Evolutionary conservation across 2,888 invertebrate genomes (phyloP).

Genomic region (Agrenia bidenticulata): DNA sequence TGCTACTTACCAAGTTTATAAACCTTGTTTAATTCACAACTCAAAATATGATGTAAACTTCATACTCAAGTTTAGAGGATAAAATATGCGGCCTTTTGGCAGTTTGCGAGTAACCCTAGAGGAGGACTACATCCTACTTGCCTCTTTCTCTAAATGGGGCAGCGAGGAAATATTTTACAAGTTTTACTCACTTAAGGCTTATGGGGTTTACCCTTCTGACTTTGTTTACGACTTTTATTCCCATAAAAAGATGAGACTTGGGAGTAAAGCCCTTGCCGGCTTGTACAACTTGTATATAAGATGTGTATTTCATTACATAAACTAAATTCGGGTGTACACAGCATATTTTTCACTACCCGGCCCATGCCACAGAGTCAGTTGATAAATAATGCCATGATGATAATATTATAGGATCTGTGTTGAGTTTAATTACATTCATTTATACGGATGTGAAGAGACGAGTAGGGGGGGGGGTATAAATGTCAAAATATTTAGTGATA

Average conservation of each 20-base stretch:
- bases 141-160: conserved; percentile 3
- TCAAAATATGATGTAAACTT: no score
- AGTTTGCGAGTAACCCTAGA: no score
- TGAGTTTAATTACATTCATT: conserved; percentile 25
- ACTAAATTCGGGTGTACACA: neutral
- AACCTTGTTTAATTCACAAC: no score
- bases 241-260: conserved; percentile 19
- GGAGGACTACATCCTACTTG: no score
- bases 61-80: neutral
- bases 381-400: no score
- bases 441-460: conserved; percentile 16
- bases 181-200: conserved; percentile 16
- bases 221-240: conserved; percentile 19
- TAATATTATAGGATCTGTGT: conserved; percentile 14
- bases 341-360: neutral
- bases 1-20: no score
- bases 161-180: conserved; percentile 6
- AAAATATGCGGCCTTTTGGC: neutral
- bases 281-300: neutral
- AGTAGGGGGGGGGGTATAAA: conserved; percentile 21
- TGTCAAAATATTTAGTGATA: conserved; percentile 26
- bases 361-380: neutral
- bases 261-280: neutral
- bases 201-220: conserved; percentile 1
- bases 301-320: neutral